Percentiles rank a stretch among this genome's conserved stretches.
phyloP scores from a whole-genome alignment of 2,888 invertebrate species.

The Melinopterus prodromus region DNA sequence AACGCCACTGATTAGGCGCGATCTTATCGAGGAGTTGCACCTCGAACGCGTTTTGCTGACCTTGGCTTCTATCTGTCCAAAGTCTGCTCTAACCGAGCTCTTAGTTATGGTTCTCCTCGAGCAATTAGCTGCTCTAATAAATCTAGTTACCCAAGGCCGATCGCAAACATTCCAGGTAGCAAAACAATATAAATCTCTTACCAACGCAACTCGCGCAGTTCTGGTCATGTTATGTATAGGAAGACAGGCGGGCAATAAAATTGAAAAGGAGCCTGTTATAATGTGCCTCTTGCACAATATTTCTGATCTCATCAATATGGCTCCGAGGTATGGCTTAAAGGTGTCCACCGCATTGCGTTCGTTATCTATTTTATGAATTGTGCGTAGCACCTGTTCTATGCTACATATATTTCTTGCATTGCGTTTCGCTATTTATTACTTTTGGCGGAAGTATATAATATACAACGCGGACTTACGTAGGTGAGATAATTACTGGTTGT shows the following conservation, averaged over 20 bases:
- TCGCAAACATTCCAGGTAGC: conserved; percentile 36
- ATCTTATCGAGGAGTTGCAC: conserved; percentile 6
- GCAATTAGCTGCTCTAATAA: conserved; percentile 46
- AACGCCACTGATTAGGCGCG: neutral
- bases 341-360: neutral
- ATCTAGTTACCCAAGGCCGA: conserved; percentile 45
- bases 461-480: neutral
- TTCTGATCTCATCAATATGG: neutral
- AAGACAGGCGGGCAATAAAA: conserved; percentile 6
- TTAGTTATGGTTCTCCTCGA: conserved; percentile 42
- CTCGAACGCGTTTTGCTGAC: conserved; percentile 28
- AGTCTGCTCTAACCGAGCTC: conserved; percentile 38
- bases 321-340: neutral
- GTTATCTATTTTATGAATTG: neutral
- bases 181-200: conserved; percentile 38
- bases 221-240: conserved; percentile 16
- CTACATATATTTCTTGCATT: neutral
- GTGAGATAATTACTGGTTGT: neutral
- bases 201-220: conserved; percentile 30
- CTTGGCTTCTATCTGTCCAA: conserved; percentile 42
- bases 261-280: neutral
- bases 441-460: neutral
- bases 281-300: neutral
- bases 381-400: neutral
- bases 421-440: neutral